These are phyloP conservation scores for Rhyacophila evoluta DNA, from an alignment of 2,888 invertebrate species.

Conservation along the genomic window DNA sequence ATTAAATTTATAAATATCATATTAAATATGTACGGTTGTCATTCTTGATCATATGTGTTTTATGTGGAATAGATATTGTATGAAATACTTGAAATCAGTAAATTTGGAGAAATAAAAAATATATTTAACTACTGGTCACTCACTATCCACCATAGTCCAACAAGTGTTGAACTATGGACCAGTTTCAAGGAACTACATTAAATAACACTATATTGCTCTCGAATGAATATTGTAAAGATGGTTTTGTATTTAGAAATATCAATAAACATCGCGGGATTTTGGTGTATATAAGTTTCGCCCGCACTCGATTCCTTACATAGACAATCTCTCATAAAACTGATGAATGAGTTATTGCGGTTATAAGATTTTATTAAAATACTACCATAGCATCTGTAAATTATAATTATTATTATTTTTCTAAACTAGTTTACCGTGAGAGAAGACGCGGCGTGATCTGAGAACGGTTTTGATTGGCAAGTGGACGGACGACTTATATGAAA, in stretches of 20 bases:
- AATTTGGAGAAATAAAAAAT: too few relatives aligned
- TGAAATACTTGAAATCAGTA: too few relatives aligned
- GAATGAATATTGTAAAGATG: too few relatives aligned
- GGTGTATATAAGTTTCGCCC: background rate
- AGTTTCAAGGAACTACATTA: too few relatives aligned
- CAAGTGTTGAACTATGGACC: too few relatives aligned
- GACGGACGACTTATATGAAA: background rate
- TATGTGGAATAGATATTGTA: too few relatives aligned
- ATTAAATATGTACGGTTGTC: too few relatives aligned
- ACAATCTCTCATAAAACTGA: slow-evolving; percentile 3
- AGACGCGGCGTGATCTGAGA: background rate
- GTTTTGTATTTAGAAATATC: background rate
- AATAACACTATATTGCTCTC: too few relatives aligned
- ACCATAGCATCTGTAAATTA: background rate
- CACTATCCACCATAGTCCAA: too few relatives aligned
- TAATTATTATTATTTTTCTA: slow-evolving; percentile 11
- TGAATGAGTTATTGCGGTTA: slow-evolving; percentile 3
- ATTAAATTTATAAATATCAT: too few relatives aligned
- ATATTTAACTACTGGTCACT: too few relatives aligned
- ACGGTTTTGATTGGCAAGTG: background rate
- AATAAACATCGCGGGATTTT: background rate
- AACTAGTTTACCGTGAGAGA: slow-evolving; percentile 7
- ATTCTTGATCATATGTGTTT: too few relatives aligned
- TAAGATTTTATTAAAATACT: background rate
- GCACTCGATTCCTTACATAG: background rate